These are phyloP conservation scores for Dasyurus viverrinus DNA, from an alignment of 2,113 vertebrate genomes.

Conservation along the genomic window DNA sequence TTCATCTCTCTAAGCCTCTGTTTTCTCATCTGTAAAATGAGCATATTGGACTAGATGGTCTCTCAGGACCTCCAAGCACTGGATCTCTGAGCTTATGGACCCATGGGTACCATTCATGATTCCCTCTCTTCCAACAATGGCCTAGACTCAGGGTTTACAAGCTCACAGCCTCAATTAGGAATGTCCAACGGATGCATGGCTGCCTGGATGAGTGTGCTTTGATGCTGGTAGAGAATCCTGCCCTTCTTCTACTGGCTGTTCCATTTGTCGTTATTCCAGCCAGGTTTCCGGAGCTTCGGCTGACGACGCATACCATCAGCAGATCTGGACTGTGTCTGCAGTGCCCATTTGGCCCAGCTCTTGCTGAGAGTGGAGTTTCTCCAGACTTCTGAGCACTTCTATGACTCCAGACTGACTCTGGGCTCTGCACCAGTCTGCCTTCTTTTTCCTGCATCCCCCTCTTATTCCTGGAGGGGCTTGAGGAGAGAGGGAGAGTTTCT, in stretches of 20 bases:
- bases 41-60: neutral
- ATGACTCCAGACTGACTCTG: neutral
- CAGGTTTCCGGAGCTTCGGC: neutral
- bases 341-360: neutral
- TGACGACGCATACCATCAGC: constrained; percentile 4
- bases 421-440: neutral
- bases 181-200: too few species aligned
- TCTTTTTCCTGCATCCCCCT: neutral
- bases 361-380: neutral
- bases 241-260: neutral
- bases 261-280: neutral
- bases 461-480: neutral
- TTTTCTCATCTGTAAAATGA: neutral
- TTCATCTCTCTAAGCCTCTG: neutral
- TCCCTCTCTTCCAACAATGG: neutral
- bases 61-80: neutral
- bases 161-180: neutral
- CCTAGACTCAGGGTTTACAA: neutral
- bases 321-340: neutral
- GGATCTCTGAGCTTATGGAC: neutral
- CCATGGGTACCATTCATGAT: neutral
- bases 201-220: neutral
- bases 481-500: neutral
- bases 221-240: neutral
- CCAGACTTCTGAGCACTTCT: neutral